Conservation (phyloP, 2,888 invertebrate species). For the Morpho deidamia region DNA sequence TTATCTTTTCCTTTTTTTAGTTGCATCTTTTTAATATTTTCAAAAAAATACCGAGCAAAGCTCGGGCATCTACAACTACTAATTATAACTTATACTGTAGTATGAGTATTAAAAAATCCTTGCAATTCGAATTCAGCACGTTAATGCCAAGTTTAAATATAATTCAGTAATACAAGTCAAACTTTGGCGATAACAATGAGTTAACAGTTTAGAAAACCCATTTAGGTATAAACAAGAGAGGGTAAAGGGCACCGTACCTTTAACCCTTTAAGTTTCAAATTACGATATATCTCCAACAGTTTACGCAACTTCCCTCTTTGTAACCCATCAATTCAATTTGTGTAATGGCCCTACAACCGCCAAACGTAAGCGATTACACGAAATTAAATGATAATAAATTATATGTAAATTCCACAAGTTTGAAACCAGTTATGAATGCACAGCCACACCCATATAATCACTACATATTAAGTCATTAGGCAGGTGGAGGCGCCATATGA, state of each 20-base stretch:
- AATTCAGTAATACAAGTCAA: no score
- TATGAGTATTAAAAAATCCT: no score
- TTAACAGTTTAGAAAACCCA: background rate
- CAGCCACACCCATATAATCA: slow-evolving; percentile 13
- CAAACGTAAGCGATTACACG: slow-evolving; percentile 3
- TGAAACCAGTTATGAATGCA: slow-evolving; percentile 15
- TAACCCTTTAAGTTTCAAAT: slow-evolving; percentile 6
- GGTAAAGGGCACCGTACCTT: background rate
- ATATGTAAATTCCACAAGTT: slow-evolving; percentile 15
- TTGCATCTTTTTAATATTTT: no score
- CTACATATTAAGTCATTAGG: slow-evolving; percentile 19
- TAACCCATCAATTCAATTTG: slow-evolving; percentile 3
- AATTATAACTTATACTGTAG: no score
- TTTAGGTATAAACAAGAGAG: background rate
- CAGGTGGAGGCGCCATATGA: slow-evolving; percentile 12
- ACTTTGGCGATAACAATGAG: background rate
- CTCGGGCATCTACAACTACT: no score
- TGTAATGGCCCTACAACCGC: slow-evolving; percentile 4
- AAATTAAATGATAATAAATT: slow-evolving; percentile 17
- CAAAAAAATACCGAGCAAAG: no score
- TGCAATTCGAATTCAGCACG: no score
- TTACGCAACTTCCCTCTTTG: slow-evolving; percentile 4
- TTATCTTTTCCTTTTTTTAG: no score
- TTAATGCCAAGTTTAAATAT: no score
- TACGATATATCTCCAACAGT: background rate